Base-by-base conservation (phyloP, 2,888 invertebrate genomes). In the Chalcosyrphus nemorum region DNA sequence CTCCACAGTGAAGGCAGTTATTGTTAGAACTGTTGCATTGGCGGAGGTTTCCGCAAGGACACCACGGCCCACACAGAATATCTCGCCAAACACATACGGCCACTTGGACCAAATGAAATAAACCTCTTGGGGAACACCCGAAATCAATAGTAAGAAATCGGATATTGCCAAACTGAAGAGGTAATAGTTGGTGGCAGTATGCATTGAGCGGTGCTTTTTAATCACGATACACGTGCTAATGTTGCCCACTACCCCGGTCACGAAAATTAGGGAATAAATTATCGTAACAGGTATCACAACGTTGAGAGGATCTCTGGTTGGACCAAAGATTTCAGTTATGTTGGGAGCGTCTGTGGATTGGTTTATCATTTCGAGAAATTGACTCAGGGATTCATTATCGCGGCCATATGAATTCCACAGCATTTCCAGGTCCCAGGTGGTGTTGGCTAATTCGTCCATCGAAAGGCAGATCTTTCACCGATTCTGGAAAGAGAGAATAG, bases 181-280 rank as follows among this genome's bases (percentile, higher is more conserved):
- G 89, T 97, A 97, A 89, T 95, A 95, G 88, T 95, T 95, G 6
- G 95, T 95, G 2, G 95, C 95, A 15, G 95, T 95, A 88, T 96
- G 96, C 96, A 97, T 96, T 86, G 95, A 95, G 87, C 95, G 95
- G 91, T 97, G 97, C 84, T 94, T 93, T 17, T 95, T 93, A 86
- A 97, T 97, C 17, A 97, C 97, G 75, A 97, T 92, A 89, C 97
- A 97, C 1, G 97, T 97, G 88, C 95, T 94, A 45, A 96, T 93
- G 90, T 97, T 97, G 1, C 97, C 97, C 21, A 96, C 91, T 2
- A 96, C 92, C 2, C 97, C 97, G 4, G 94, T 95, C 7, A 97
- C 89, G 88, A 97, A 95, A 87, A 97, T 96, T n/a, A 95, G 86
- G 0, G 93, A 91, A 90, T 97, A 97, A 74, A 95, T 92, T n/a